Evolutionary conservation across 2,113 vertebrate genomes (phyloP).

Genomic region (Camelus bactrianus): DNA sequence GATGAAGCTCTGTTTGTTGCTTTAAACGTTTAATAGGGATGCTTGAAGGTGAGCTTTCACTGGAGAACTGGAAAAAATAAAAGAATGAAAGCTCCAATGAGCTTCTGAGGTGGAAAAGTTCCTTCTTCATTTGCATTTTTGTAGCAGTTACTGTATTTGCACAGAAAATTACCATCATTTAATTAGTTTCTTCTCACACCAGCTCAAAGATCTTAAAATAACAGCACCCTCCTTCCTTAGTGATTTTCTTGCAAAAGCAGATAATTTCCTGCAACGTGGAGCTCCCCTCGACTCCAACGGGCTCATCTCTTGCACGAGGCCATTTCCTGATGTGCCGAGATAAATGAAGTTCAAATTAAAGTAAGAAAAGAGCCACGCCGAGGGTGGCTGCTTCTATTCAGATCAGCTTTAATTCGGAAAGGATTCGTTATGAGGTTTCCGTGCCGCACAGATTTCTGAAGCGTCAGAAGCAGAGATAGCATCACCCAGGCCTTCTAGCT

Average conservation of each 20-base stretch:
- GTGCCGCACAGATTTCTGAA: fast-evolving
- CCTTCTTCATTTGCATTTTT: neutral
- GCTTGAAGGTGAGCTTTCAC: neutral
- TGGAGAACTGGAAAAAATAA: neutral
- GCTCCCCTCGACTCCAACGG: neutral
- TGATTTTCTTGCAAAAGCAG: constrained; percentile 54
- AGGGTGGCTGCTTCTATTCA: neutral
- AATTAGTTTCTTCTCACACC: constrained; percentile 74
- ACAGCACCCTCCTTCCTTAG: neutral
- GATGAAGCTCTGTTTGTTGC: neutral
- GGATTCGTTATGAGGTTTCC: neutral
- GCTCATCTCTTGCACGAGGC: fast-evolving
- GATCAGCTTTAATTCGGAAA: neutral
- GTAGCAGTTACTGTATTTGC: constrained; percentile 57
- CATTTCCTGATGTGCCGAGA: neutral
- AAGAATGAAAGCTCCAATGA: neutral
- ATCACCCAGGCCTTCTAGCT: neutral
- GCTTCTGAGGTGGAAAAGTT: constrained; percentile 40
- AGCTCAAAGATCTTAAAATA: constrained; percentile 66
- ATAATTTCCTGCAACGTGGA: neutral
- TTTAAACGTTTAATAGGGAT: constrained; percentile 1
- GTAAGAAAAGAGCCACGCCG: neutral
- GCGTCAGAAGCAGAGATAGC: fast-evolving
- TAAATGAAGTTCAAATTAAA: constrained; percentile 14
- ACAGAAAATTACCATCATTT: constrained; percentile 76